A percentile compares a stretch with the other conserved stretches of the same genome.
phyloP scores from a whole-genome alignment of 2,888 invertebrate genomes.

The Microdon myrmicae region DNA sequence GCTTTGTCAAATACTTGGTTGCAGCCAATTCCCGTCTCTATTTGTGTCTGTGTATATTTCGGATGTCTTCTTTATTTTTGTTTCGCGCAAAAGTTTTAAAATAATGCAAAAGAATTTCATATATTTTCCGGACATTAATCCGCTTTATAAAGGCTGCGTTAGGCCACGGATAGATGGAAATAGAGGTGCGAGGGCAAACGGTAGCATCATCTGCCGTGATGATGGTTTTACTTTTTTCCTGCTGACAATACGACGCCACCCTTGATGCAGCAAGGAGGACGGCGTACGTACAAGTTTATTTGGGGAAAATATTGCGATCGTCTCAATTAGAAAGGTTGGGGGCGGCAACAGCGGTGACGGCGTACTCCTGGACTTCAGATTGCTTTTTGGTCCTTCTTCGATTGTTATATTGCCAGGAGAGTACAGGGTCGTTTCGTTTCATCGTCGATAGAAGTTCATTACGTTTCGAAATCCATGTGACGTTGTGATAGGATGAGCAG shows the following conservation, averaged over 20 bases:
- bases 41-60: no score
- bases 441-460: slow-evolving; percentile 41
- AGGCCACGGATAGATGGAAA: background rate
- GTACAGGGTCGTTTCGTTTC: background rate
- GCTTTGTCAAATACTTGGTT: no score
- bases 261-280: background rate
- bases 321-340: slow-evolving; percentile 52
- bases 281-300: background rate
- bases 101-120: slow-evolving; percentile 57
- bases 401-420: slow-evolving; percentile 38
- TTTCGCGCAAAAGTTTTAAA: slow-evolving; percentile 54
- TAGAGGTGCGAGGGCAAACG: slow-evolving; percentile 48
- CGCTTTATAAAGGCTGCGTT: slow-evolving; percentile 48
- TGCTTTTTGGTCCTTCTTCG: slow-evolving; percentile 32
- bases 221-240: slow-evolving; percentile 53
- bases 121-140: slow-evolving; percentile 57
- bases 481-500: background rate
- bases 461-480: slow-evolving; percentile 20
- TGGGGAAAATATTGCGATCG: slow-evolving; percentile 39
- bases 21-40: no score
- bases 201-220: slow-evolving; percentile 61
- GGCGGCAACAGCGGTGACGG: slow-evolving; percentile 24
- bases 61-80: slow-evolving; percentile 1
- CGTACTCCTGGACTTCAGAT: slow-evolving; percentile 28
- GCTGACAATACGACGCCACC: slow-evolving; percentile 13